These are phyloP conservation scores for Rhabditophanes sp. DNA, from an alignment of 2,888 invertebrate genomes.

Conservation along the genomic window DNA sequence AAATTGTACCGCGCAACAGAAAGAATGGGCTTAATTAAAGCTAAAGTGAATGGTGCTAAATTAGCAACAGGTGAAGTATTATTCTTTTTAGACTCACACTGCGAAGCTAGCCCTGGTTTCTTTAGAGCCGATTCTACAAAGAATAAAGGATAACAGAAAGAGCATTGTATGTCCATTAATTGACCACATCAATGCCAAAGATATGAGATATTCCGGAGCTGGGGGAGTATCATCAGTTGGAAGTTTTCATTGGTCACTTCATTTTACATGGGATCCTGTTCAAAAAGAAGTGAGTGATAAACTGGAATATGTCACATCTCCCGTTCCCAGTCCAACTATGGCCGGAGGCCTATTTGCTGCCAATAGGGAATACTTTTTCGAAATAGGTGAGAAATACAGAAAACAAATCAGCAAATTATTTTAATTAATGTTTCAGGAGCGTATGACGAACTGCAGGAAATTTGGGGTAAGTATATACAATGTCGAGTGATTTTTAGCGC, in stretches of 20 bases:
- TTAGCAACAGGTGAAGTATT: slow-evolving; percentile 64
- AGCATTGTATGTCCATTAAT: slow-evolving; percentile 82
- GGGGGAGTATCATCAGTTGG: slow-evolving; percentile 1
- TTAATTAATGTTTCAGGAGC: slow-evolving; percentile 48
- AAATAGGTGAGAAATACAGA: slow-evolving; percentile 48
- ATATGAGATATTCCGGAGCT: slow-evolving; percentile 56
- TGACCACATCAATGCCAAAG: slow-evolving; percentile 71
- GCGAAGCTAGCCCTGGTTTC: slow-evolving; percentile 67
- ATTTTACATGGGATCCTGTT: slow-evolving; percentile 54
- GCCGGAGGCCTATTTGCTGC: slow-evolving; percentile 94
- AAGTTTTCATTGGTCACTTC: slow-evolving; percentile 49
- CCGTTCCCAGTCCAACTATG: slow-evolving; percentile 96
- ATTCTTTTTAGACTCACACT: slow-evolving; percentile 77
- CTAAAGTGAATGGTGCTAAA: slow-evolving; percentile 59
- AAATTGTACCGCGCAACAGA: slow-evolving; percentile 60
- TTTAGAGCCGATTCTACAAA: slow-evolving; percentile 69
- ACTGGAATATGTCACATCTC: slow-evolving; percentile 49
- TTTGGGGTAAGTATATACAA: no score
- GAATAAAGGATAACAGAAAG: slow-evolving; percentile 63
- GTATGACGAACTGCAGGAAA: slow-evolving; percentile 77
- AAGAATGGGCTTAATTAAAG: slow-evolving; percentile 72
- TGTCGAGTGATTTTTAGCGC: no score
- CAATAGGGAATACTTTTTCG: slow-evolving; percentile 79
- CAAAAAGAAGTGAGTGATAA: slow-evolving; percentile 55
- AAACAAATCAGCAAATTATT: no score